phyloP scores from a whole-genome alignment of 1,140 invertebrate species.

The Papilio xuthus region DNA sequence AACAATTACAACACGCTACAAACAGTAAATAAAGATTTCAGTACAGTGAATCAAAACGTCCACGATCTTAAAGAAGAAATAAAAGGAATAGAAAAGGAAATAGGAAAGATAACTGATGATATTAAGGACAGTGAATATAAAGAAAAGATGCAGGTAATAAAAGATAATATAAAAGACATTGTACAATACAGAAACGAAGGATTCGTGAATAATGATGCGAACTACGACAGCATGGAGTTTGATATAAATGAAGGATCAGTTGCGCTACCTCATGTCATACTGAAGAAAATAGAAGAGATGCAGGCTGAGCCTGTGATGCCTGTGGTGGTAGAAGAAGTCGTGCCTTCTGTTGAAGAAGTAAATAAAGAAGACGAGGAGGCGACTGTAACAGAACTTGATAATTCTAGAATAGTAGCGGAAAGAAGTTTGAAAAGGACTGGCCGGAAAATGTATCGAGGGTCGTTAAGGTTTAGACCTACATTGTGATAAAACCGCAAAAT shows the following conservation, averaged over 20 bases:
- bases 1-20: constrained; percentile 28
- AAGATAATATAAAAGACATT: constrained; percentile 11
- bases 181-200: neutral
- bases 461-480: constrained; percentile 51
- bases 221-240: neutral
- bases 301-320: constrained; percentile 37
- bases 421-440: constrained; percentile 47
- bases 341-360: constrained; percentile 37
- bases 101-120: constrained; percentile 19
- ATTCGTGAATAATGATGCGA: neutral
- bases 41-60: constrained; percentile 1
- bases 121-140: constrained; percentile 20
- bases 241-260: neutral
- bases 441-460: constrained; percentile 45
- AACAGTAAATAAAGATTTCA: constrained; percentile 31
- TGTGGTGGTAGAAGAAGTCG: constrained; percentile 36
- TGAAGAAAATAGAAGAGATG: constrained; percentile 31
- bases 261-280: neutral
- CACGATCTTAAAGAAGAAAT: constrained; percentile 29
- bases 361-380: constrained; percentile 41
- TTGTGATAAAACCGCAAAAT: constrained; percentile 36
- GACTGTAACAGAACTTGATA: constrained; percentile 34
- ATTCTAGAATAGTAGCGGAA: constrained; percentile 47
- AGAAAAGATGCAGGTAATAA: constrained; percentile 22
- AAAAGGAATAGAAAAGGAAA: constrained; percentile 32